Evolutionary conservation across 2,113 vertebrate genomes (phyloP), one percentile per base, ranked within the genome.

Genomic region (Varanus komodoensis): DNA sequence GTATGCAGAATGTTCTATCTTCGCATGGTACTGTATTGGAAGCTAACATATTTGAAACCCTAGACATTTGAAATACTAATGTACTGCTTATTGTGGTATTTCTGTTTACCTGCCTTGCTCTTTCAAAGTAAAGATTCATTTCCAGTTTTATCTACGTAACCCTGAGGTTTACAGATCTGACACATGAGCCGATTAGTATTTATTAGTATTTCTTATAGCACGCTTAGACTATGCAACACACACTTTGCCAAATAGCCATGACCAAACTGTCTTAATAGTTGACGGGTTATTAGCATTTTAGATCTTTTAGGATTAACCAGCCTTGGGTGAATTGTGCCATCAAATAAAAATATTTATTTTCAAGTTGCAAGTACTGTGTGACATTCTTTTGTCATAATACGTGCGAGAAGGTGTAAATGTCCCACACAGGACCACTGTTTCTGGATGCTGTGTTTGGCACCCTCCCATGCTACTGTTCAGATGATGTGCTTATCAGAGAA

Each of bases 341-440:
- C 78, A 94, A 90, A 90, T 93, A 90, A 90, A 78, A 52, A 21
- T 80, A 0, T 71, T 90, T 23, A 52, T 69, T 91, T 92, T 61
- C 6, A 75, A 92, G 78, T 23, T 88, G 92, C 92, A 92, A 81
- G 50, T 74, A 1, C 75, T 54, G 9, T 52, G 17, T 71, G 61
- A 69, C 27, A 7, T 81, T 81, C 4, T 88, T 80, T 81, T 52
- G 78, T 9, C 12, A 61, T n/a, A 64, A 77, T 29, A 48, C 15
- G 8, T 9, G 29, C 12, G 68, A 61, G 23, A 52, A 44, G 38
- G 38, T 44, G 38, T 44, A 44, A 44, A 44, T 44, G 38, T 44
- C 38, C 38, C 38, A 44, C 38, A 44, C 38, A 44, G 38, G 38
- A 44, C 38, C 3, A 44, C 38, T 44, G 38, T 44, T 44, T 44